Evolutionary conservation across 2,113 vertebrate species (phyloP).

Genomic region (Phrynocephalus versicolor): DNA sequence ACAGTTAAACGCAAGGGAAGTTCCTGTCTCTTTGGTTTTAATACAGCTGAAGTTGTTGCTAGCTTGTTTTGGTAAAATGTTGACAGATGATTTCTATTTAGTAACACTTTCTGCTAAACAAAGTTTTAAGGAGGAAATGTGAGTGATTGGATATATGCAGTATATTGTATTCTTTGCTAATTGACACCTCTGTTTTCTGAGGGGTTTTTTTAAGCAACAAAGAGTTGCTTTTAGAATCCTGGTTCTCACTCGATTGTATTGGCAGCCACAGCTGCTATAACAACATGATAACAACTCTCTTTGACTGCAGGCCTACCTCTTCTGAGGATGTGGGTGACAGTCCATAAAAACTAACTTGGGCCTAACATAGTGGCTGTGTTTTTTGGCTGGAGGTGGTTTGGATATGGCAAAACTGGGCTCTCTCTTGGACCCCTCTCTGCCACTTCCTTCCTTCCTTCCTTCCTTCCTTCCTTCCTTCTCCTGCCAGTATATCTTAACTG

Average conservation of each 20-base stretch:
- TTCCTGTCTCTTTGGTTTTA: background rate
- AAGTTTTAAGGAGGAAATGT: background rate
- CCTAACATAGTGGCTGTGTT: no score
- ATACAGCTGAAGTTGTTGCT: constrained; percentile 28
- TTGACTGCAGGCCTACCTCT: no score
- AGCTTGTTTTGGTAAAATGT: constrained; percentile 31
- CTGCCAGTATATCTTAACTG: no score
- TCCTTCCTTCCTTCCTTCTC: no score
- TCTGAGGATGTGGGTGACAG: background rate
- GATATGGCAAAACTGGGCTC: no score
- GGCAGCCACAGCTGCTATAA: background rate
- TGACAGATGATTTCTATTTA: constrained; percentile 23
- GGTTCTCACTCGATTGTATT: background rate
- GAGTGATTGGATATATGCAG: constrained; percentile 13
- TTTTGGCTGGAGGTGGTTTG: no score
- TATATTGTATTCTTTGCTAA: background rate
- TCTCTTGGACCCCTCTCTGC: no score
- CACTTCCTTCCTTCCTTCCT: no score
- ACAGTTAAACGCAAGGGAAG: background rate
- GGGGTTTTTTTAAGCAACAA: constrained; percentile 33
- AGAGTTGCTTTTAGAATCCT: background rate
- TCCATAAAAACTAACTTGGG: no score
- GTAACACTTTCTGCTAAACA: constrained; percentile 23
- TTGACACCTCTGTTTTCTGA: background rate
- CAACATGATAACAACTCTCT: no score